Base-by-base conservation (phyloP, 2,888 invertebrate genomes). In the Galerucella pusilla region DNA sequence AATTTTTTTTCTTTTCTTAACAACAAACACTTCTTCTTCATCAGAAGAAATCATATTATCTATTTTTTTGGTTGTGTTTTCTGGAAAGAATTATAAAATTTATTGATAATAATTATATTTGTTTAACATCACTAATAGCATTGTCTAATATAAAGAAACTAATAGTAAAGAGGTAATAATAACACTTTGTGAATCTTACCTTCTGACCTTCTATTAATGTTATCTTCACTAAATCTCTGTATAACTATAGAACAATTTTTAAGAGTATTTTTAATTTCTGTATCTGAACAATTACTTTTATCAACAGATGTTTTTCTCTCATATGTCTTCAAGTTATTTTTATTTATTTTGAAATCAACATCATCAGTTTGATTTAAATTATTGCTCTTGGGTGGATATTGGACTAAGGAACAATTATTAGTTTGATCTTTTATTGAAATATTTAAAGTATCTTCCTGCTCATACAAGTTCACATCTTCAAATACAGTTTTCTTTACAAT, bases 281-380 rank as follows among this genome's bases (percentile, higher is more conserved):
- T 67, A 59, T 16, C 42, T 16, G 12, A n/a, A 59, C 10, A n/a
- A 57, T 65, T 20, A 65, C n/a, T 65, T 52, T n/a, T 42, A n/a
- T 64, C 49, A 14, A 12, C 9, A 14, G 16, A 57, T 25, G 14
- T 60, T 52, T 72, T 42, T 49, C 69, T 64, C 5, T 64, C 65
- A 45, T 35, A 20, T 61, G 63, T 28, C 25, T 75, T 72, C 14
- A 54, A 20, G 64, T 72, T 57, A 2, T n/a, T 75, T 49, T 46
- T 49, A 52, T 16, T 65, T n/a, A 61, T 20, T n/a, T 25, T 28
- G 59, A 67, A 68, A 45, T 71, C 68, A 42, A 68, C 74, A 75
- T 75, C 74, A 75, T 75, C 71, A 11, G 74, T 67, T 61, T 70
- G 46, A 54, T 49, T 54, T 57, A 63, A 25, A 14, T 12, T 66